Percentiles rank a stretch among this genome's conserved stretches.
phyloP scores from a whole-genome alignment of 2,888 invertebrate genomes.

The Drosophila sordidula region DNA sequence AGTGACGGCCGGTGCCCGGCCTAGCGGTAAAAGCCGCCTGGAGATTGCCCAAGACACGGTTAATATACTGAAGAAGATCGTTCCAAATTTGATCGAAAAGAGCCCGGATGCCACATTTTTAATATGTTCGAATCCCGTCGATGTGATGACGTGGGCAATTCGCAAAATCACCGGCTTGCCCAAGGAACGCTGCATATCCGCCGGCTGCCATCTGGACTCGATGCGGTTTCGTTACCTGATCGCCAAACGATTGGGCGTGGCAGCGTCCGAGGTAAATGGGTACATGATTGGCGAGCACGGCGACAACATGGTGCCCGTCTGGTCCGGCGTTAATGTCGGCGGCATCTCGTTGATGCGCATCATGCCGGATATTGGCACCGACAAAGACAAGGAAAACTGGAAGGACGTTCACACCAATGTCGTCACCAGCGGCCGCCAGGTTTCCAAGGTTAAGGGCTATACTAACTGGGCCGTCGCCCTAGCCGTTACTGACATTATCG shows the following conservation, averaged over 20 bases:
- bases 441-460: constrained; percentile 92
- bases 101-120: constrained; percentile 92
- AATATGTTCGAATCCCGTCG: constrained; percentile 94
- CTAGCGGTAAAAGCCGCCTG: constrained; percentile 91
- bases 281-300: constrained; percentile 97
- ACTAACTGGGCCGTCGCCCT: constrained; percentile 94
- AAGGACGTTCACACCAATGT: constrained; percentile 90
- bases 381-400: constrained; percentile 90
- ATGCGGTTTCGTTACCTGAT: constrained; percentile 93
- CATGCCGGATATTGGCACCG: constrained; percentile 89
- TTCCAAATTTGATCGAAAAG: constrained; percentile 87
- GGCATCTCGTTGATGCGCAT: constrained; percentile 91
- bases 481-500: constrained; percentile 89
- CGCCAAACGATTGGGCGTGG: constrained; percentile 90
- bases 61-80: constrained; percentile 91
- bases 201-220: constrained; percentile 95
- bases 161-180: constrained; percentile 95
- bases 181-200: constrained; percentile 92
- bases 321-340: constrained; percentile 95
- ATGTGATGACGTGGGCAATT: constrained; percentile 93
- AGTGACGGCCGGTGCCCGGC: constrained; percentile 94
- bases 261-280: constrained; percentile 92
- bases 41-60: constrained; percentile 94
- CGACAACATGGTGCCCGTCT: constrained; percentile 93
- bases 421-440: constrained; percentile 91